Evolutionary conservation across 2,113 vertebrate species (phyloP).

Genomic region (Odontesthes bonariensis): DNA sequence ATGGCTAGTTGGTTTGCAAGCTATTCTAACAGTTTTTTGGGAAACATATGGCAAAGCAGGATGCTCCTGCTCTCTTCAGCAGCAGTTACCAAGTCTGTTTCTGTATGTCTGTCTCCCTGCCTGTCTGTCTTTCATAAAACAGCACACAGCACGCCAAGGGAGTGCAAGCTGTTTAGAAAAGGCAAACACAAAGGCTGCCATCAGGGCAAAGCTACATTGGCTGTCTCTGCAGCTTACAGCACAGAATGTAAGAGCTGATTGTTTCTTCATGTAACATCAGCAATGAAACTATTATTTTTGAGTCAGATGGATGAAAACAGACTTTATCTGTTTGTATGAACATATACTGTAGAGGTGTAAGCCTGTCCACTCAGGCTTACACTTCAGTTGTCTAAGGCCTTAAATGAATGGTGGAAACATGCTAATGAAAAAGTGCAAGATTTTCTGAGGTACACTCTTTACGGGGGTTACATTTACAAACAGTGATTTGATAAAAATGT

Average conservation of each 20-base stretch:
- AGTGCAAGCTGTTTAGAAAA: slow-evolving; percentile 25
- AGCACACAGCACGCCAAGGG: neutral
- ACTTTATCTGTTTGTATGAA: slow-evolving; percentile 9
- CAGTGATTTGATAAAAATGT: neutral
- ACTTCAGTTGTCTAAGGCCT: neutral
- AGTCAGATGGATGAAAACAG: neutral
- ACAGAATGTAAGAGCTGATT: neutral
- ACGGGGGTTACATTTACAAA: neutral
- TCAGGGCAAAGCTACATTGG: slow-evolving; percentile 14
- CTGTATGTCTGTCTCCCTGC: slow-evolving; percentile 14
- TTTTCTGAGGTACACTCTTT: neutral
- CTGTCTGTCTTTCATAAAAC: slow-evolving; percentile 6
- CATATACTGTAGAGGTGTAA: neutral
- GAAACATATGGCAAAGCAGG: slow-evolving; percentile 28
- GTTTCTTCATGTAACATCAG: slow-evolving; percentile 18
- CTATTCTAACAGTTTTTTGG: slow-evolving; percentile 28
- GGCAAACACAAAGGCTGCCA: slow-evolving; percentile 31
- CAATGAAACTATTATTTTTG: neutral
- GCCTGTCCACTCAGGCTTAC: neutral
- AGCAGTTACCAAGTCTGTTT: slow-evolving; percentile 66
- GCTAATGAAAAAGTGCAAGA: neutral
- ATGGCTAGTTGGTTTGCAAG: slow-evolving; percentile 9
- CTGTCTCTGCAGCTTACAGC: neutral
- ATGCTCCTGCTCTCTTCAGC: slow-evolving; percentile 47
- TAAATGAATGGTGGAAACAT: slow-evolving; percentile 9